Conservation (phyloP, 2,797 vertebrate genomes). For the Notolepis coatsorum region DNA sequence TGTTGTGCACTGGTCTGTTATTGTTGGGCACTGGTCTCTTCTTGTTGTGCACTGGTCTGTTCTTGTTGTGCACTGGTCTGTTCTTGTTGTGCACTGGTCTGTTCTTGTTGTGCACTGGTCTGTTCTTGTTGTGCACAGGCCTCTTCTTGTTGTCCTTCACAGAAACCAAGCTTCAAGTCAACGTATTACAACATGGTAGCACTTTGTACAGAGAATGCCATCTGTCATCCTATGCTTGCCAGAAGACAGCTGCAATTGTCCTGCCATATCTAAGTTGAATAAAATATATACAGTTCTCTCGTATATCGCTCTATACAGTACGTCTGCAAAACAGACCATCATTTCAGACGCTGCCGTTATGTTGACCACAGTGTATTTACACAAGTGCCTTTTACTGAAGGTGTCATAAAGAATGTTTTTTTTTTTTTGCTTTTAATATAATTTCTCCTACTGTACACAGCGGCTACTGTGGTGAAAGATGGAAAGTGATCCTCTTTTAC, state of each 20-base stretch:
- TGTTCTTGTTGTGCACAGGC: too few species aligned
- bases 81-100: too few species aligned
- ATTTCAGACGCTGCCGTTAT: constrained; percentile 25
- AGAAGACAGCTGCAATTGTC: constrained; percentile 68
- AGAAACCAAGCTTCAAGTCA: too few species aligned
- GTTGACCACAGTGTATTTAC: constrained; percentile 49
- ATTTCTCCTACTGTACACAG: constrained; percentile 37
- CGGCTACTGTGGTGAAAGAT: constrained; percentile 46
- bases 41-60: too few species aligned
- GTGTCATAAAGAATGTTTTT: constrained; percentile 38
- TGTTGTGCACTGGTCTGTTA: too few species aligned
- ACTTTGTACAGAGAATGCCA: constrained; percentile 66
- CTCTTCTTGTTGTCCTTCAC: too few species aligned
- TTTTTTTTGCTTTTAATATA: constrained; percentile 33
- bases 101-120: too few species aligned
- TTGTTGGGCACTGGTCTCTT: too few species aligned
- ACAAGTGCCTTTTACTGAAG: constrained; percentile 45
- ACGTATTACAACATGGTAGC: constrained; percentile 71
- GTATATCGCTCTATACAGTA: too few species aligned
- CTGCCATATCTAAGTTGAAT: constrained; percentile 43
- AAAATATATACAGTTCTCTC: constrained; percentile 25
- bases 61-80: too few species aligned
- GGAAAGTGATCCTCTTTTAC: constrained; percentile 62
- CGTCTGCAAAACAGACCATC: constrained; percentile 50
- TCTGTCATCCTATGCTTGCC: constrained; percentile 67